Percentiles rank a stretch among this genome's conserved stretches.
These are phyloP conservation scores for Neogobius melanostomus DNA, from an alignment of 2,113 vertebrate genomes.

Conservation along the genomic window DNA sequence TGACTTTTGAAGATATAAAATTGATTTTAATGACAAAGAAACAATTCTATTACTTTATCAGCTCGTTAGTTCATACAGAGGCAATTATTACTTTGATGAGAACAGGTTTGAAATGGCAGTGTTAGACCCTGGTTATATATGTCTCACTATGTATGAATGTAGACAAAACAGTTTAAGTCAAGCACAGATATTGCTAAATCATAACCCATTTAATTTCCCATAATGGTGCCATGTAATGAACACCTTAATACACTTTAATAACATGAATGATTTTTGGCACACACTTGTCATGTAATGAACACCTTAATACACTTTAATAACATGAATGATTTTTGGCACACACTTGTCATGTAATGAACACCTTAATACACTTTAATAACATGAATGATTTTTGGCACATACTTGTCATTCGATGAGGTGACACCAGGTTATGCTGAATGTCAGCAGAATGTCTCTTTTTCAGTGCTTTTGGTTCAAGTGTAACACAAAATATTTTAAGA, in stretches of 20 bases:
- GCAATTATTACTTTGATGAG: slow-evolving; percentile 11
- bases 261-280: slow-evolving; percentile 7
- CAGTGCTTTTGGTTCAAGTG: too few relatives aligned
- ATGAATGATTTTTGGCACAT: too few relatives aligned
- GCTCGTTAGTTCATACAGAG: slow-evolving; percentile 26
- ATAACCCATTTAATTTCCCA: background rate
- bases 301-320: too few relatives aligned
- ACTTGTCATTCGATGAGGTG: too few relatives aligned
- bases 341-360: too few relatives aligned
- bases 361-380: too few relatives aligned
- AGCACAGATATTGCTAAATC: background rate
- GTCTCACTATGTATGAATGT: background rate
- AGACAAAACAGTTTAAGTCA: background rate
- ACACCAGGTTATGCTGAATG: too few relatives aligned
- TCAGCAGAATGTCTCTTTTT: too few relatives aligned
- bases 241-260: background rate
- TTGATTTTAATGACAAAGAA: slow-evolving; percentile 58
- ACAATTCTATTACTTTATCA: slow-evolving; percentile 38
- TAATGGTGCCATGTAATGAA: background rate
- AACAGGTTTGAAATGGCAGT: background rate
- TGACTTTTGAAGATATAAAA: slow-evolving; percentile 65
- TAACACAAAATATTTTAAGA: too few relatives aligned
- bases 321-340: too few relatives aligned
- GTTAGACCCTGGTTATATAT: background rate
- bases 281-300: background rate